A percentile compares a stretch with the other conserved stretches of the same genome.
Evolutionary conservation across 64 coral and sea anemone genomes (phyloP).

Genomic region (Catalaphyllia jardinei): DNA sequence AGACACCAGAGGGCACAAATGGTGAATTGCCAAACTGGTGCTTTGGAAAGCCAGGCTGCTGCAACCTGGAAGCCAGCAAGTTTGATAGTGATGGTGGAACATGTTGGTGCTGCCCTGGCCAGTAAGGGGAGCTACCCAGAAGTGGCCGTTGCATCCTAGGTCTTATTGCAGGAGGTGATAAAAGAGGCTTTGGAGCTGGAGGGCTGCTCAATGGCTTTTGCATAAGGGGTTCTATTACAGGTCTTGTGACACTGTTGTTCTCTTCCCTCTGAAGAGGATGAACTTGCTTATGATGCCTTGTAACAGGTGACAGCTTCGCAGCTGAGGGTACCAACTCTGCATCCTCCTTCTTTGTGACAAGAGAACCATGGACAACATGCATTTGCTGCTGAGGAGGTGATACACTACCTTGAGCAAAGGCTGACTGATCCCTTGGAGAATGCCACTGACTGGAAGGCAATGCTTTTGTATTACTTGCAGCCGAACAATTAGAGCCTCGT

Average conservation of each 20-base stretch:
- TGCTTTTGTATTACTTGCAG: no score
- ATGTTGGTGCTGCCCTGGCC: not conserved
- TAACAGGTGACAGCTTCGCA: not conserved
- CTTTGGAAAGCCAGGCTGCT: conserved; percentile 10
- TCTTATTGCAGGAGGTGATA: not conserved
- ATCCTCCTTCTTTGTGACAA: not conserved
- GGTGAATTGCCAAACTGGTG: not conserved
- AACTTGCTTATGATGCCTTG: not conserved
- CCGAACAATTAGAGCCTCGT: not conserved
- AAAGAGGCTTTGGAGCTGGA: not conserved
- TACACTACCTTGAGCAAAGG: not conserved
- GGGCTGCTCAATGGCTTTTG: not conserved
- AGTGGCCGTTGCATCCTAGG: not conserved
- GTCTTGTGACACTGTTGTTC: not conserved
- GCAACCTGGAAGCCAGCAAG: not conserved
- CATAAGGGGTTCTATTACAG: not conserved
- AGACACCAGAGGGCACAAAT: not conserved
- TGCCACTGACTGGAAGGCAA: no score
- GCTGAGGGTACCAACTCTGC: not conserved
- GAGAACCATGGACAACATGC: not conserved
- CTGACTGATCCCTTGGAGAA: no score
- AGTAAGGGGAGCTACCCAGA: not conserved
- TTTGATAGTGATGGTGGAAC: not conserved
- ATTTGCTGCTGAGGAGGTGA: not conserved
- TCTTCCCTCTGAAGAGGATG: not conserved